phyloP scores from a whole-genome alignment of 2,797 vertebrate species.

The Euphonia xanthogaster region DNA sequence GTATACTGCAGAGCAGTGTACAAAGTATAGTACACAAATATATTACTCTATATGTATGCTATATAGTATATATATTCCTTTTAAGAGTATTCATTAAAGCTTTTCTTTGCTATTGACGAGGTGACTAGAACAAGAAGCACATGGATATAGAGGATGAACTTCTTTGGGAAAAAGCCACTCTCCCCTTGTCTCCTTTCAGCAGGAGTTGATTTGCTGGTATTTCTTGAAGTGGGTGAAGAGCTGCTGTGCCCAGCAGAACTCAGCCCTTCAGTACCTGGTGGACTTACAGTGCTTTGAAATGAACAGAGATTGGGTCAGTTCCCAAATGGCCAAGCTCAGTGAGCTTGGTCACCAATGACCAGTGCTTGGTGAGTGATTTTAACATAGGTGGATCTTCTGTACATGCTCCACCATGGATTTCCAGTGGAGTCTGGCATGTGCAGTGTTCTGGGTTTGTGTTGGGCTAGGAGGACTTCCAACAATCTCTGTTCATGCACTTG shows the following conservation, averaged over 20 bases:
- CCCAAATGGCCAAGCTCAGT: neutral
- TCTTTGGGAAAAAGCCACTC: neutral
- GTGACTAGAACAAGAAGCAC: neutral
- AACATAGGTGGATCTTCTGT: neutral
- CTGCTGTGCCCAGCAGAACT: neutral
- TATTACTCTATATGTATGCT: neutral
- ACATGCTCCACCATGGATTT: neutral
- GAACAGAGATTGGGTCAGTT: neutral
- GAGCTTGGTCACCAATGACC: too few species aligned
- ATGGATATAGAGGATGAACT: neutral
- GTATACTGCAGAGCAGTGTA: neutral
- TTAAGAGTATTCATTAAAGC: neutral
- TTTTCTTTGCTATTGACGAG: neutral
- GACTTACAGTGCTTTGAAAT: neutral
- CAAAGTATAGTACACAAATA: too few species aligned
- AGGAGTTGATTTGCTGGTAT: neutral
- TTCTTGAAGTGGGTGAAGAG: neutral
- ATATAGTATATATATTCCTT: neutral
- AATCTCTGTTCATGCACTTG: neutral
- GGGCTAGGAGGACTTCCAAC: slow-evolving; percentile 50
- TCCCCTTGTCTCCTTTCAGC: neutral
- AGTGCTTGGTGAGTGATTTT: neutral
- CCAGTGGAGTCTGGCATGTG: neutral
- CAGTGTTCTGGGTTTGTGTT: neutral
- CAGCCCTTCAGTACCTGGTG: neutral